Percentiles rank a stretch among this genome's conserved stretches.
phyloP scores from a whole-genome alignment of 2,888 invertebrate genomes.

The Arctia plantaginis region DNA sequence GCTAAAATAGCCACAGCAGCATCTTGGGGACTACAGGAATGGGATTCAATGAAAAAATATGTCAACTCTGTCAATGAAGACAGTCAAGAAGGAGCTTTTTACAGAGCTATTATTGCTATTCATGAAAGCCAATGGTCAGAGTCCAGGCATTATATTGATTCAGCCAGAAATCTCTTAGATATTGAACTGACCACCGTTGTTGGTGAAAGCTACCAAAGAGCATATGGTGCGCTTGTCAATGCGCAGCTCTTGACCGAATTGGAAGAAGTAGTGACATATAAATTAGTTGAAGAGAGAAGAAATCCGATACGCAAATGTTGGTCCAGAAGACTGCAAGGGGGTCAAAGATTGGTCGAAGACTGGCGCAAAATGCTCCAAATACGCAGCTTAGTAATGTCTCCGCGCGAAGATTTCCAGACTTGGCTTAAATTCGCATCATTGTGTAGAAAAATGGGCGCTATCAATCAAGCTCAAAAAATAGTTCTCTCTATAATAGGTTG shows the following conservation, averaged over 20 bases:
- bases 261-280: conserved; percentile 99
- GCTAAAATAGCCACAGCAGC: conserved; percentile 97
- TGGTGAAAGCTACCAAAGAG: conserved; percentile 97
- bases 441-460: conserved; percentile 96
- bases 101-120: conserved; percentile 96
- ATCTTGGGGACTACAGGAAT: conserved; percentile 97
- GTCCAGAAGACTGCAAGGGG: conserved; percentile 98
- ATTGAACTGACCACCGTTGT: conserved; percentile 98
- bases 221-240: conserved; percentile 97
- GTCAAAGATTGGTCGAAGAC: conserved; percentile 97
- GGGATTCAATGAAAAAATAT: conserved; percentile 97
- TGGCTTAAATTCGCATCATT: conserved; percentile 99
- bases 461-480: conserved; percentile 96
- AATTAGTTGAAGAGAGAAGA: conserved; percentile 96
- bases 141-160: conserved; percentile 94
- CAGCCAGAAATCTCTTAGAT: conserved; percentile 96
- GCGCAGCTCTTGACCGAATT: conserved; percentile 98
- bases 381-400: conserved; percentile 95
- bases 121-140: conserved; percentile 91
- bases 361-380: conserved; percentile 99
- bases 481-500: conserved; percentile 92
- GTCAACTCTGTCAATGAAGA: conserved; percentile 95
- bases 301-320: conserved; percentile 93
- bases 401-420: conserved; percentile 97
- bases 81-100: conserved; percentile 97